Conservation (phyloP, 2,113 vertebrate genomes). For the Macroglossus sobrinus region DNA sequence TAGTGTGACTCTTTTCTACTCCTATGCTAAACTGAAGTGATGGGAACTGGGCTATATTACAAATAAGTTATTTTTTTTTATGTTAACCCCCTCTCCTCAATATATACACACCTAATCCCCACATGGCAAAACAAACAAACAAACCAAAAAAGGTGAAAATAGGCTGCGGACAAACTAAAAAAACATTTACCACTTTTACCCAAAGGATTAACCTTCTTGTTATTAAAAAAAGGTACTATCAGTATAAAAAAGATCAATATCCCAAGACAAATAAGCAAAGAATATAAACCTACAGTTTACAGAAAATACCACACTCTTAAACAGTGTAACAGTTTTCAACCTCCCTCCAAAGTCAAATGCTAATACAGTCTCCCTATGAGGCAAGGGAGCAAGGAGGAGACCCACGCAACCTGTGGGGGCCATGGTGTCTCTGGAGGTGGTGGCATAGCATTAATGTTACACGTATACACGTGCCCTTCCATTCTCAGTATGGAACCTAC, state of each 20-base stretch:
- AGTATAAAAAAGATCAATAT: neutral
- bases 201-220: neutral
- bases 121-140: neutral
- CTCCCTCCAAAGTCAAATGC: neutral
- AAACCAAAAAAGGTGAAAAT: neutral
- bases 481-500: no score
- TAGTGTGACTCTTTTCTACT: no score
- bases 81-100: no score
- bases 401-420: neutral
- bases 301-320: neutral
- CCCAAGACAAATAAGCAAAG: neutral
- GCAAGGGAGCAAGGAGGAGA: neutral
- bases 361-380: neutral
- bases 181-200: neutral
- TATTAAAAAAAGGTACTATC: neutral
- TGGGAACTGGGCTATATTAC: no score
- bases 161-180: neutral
- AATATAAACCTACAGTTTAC: neutral
- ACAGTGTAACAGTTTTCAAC: neutral
- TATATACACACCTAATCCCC: neutral
- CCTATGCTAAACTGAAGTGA: no score
- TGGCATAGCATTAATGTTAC: neutral
- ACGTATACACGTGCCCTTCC: neutral
- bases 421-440: neutral
- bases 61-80: no score